A percentile compares a stretch with the other conserved stretches of the same genome.
Conservation (phyloP, 2,888 invertebrate genomes). For the Melieria picta region DNA sequence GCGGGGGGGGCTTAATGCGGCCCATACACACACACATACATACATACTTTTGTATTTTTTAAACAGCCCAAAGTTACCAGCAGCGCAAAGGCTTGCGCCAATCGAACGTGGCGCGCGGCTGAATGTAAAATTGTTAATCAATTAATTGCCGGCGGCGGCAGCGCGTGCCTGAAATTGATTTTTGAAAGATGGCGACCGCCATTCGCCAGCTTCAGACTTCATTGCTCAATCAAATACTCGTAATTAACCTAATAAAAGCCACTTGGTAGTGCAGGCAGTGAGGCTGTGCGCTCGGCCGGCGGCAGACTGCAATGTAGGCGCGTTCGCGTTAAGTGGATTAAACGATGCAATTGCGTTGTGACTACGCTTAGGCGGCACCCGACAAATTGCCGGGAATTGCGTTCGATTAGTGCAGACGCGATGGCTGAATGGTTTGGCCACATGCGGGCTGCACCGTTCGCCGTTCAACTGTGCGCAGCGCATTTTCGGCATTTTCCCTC, state of each 20-base stretch:
- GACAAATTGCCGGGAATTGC: background rate
- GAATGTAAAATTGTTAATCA: conserved; percentile 18
- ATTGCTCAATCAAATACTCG: conserved; percentile 27
- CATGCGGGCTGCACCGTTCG: too few species aligned
- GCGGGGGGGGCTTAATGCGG: too few species aligned
- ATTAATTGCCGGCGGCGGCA: conserved; percentile 13
- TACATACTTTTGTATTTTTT: background rate
- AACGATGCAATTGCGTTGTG: conserved; percentile 24
- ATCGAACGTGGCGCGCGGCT: background rate
- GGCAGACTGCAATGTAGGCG: conserved; percentile 15
- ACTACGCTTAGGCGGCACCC: conserved; percentile 6
- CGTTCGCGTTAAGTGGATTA: conserved; percentile 30
- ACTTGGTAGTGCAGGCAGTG: background rate
- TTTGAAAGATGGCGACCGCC: conserved; percentile 12
- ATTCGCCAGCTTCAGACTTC: conserved; percentile 17
- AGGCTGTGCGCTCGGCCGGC: background rate
- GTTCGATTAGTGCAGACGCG: too few species aligned
- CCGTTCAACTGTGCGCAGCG: background rate
- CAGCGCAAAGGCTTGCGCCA: conserved; percentile 1
- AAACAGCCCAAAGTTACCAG: background rate
- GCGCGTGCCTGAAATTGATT: conserved; percentile 12
- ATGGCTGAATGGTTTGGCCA: too few species aligned
- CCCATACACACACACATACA: background rate
- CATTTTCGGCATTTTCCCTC: background rate
- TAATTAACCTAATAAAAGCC: conserved; percentile 31